Base-by-base conservation (phyloP, 2,888 invertebrate genomes). In the Trichogramma dendrolimi region DNA sequence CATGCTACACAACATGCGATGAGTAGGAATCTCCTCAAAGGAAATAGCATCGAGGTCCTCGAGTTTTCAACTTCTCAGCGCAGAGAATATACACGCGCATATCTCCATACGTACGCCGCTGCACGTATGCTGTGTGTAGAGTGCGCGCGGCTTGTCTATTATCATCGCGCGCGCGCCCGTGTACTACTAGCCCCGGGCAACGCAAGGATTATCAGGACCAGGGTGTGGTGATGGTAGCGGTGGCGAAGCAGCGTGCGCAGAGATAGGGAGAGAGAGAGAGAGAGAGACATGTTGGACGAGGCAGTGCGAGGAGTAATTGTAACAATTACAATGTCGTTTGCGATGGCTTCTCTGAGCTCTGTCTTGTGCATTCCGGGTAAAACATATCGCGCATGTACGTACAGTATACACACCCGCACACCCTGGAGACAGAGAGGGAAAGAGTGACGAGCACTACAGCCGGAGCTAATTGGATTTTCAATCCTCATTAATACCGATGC, bases 301-400 rank as follows among this genome's bases (percentile, higher is more conserved):
- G 11, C 11, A 41, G 41, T 1, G 46, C n/a, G 27, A 40, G n/a
- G 56, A 58, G 51, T 62, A 62, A 62, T 62, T 59, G 58, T 59
- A 49, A 56, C 59, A 62, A 62, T 62, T 62, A 59, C 62, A 59
- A 58, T 44, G 59, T 49, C 55, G 58, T 55, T 47, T 49, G 56
- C 44, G 39, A 27, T 27, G 27, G 27, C 27, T 27, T 27, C 27
- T 27, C 27, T 27, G 27, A 27, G 27, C 27, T 27, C 27, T 27
- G 27, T 27, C 27, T 27, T 27, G 27, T 27, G 27, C 27, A 27
- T 27, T 27, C 27, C 27, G 27, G 27, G 27, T 27, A 27, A 27
- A 27, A 27, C 27, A 27, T 27, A 27, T 27, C 27, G 27, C 3
- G 27, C 27, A 27, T 27, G 27, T 27, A 27, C 27, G 27, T 27